Conservation (phyloP, 2,797 vertebrate species). For the Crypturellus tataupa region DNA sequence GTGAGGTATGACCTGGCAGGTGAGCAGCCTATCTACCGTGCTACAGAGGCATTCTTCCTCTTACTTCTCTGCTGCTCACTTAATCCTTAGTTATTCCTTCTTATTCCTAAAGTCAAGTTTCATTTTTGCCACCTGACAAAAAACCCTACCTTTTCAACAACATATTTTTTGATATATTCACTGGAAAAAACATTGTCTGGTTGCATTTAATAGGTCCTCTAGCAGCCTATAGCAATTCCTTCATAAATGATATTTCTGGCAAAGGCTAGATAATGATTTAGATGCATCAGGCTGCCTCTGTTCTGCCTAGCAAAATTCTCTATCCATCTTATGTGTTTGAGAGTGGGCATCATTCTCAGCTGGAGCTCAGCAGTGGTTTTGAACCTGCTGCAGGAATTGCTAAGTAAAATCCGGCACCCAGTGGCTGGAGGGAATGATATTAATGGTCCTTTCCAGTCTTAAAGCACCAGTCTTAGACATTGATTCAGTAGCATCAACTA, state of each 20-base stretch:
- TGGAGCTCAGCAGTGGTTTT: neutral
- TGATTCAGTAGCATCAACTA: slow-evolving; percentile 3
- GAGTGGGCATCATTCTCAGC: neutral
- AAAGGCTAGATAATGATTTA: neutral
- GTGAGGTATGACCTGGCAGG: neutral
- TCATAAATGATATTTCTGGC: neutral
- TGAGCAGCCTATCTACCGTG: neutral
- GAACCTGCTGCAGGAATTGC: neutral
- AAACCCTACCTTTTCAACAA: neutral
- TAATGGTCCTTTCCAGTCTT: slow-evolving; percentile 31
- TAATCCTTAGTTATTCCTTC: neutral
- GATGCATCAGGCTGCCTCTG: neutral
- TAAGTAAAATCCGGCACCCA: neutral
- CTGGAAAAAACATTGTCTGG: neutral
- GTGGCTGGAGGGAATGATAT: neutral
- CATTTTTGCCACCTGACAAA: neutral
- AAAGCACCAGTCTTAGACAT: slow-evolving; percentile 4
- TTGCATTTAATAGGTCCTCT: neutral
- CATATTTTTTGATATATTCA: neutral
- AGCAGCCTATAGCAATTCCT: neutral
- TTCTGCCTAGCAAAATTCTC: neutral
- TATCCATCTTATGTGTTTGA: neutral
- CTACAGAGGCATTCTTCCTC: neutral
- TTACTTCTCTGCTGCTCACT: neutral
- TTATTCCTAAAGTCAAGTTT: neutral